Conservation (phyloP, 2,797 vertebrate genomes). For the Pangasius djambal region DNA sequence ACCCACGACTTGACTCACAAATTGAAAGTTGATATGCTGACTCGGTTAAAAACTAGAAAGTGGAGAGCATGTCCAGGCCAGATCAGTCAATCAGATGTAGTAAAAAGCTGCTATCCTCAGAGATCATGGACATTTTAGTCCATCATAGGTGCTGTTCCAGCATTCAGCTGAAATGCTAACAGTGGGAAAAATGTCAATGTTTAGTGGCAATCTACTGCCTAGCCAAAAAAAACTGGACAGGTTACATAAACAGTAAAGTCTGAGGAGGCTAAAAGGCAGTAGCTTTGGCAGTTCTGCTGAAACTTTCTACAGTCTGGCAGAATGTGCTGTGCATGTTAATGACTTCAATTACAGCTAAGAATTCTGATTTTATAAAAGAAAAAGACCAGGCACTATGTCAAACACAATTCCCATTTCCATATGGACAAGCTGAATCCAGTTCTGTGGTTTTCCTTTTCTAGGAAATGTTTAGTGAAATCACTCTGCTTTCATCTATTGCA, state of each 20-base stretch:
- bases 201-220: conserved; percentile 9
- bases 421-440: background rate
- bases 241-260: conserved; percentile 20
- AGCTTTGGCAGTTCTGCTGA: conserved; percentile 14
- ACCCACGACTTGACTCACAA: conserved; percentile 1
- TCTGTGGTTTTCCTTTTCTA: background rate
- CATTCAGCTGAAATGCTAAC: background rate
- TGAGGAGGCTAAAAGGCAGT: background rate
- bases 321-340: conserved; percentile 19
- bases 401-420: background rate
- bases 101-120: conserved; percentile 2
- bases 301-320: background rate
- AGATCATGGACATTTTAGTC: background rate
- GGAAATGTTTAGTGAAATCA: background rate
- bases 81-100: background rate
- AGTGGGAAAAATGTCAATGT: background rate
- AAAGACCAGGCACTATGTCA: background rate
- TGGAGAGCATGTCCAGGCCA: background rate
- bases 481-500: background rate
- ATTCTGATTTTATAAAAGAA: background rate
- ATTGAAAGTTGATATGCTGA: conserved; percentile 24
- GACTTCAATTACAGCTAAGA: conserved; percentile 14
- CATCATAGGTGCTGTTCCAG: background rate
- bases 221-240: background rate
- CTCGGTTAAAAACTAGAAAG: background rate